Base-by-base conservation (phyloP, 2,113 vertebrate species). In the Nothoprocta pentlandii region DNA sequence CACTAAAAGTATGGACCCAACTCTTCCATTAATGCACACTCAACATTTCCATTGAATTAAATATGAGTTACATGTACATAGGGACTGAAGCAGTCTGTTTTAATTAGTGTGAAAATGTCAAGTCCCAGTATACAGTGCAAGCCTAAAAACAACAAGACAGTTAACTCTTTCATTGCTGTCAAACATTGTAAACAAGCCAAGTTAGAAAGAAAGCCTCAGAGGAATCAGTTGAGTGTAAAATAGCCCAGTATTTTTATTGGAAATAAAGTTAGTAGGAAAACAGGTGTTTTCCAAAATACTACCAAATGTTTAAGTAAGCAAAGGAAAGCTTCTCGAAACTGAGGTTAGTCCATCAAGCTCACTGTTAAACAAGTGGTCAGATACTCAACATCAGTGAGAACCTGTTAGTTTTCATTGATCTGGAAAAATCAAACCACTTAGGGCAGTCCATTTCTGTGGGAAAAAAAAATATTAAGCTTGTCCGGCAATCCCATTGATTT, bases 71-170 rank as follows among this genome's bases (percentile, higher is more conserved):
- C 93, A 94, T 95, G 93, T 83, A 90, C 94, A 91, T 53, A 87
- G 87, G 76, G 85, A 95, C 87, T 34, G 39, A 87, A 63, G 25
- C 68, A 94, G 71, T 51, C 94, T 86, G 85, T 44, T 95, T 93
- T 95, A 96, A 97, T 95, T 96, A 95, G 82, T 78, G 85, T 78
- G 95, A 88, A 96, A 97, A 96, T 94, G 94, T 95, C 95, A 97
- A 78, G 85, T 88, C 85, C 53, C 61, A 85, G 61, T 91, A 71
- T 90, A 96, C 68, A 87, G 79, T 80, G 34, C 47, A 83, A 94
- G 42, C 76, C 90, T 88, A 87, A 91, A 95, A 87, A 32, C 77
- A 95, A 64, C 67, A 62, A 80, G 85, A 54, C 21, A 61, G 10
- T 92, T 96, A 95, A 97, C 93, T 42, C 85, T 71, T 91, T 51